Evolutionary conservation across 2,797 vertebrate species (phyloP).

Genomic region (Pantherophis vulpinus): DNA sequence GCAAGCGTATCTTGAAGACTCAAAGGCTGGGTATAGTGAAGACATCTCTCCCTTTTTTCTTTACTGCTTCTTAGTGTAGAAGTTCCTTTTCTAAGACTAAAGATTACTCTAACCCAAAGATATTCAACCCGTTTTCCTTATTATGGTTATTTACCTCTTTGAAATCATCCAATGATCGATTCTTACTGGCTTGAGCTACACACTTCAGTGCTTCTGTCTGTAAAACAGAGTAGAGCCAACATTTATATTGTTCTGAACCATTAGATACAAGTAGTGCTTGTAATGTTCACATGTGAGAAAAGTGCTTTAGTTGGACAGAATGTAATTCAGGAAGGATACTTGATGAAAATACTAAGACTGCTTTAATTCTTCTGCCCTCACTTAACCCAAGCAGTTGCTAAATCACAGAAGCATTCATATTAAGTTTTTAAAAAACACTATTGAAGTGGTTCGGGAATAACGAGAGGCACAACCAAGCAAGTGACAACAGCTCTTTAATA

Average conservation of each 20-base stretch:
- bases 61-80: not conserved
- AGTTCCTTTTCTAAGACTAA: not conserved
- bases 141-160: conserved; percentile 83
- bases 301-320: not conserved
- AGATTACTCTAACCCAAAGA: not conserved
- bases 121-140: not conserved
- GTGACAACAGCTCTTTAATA: too few relatives aligned
- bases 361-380: not conserved
- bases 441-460: too few relatives aligned
- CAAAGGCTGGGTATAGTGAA: not conserved
- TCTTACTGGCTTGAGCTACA: conserved; percentile 97
- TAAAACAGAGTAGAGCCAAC: conserved; percentile 27
- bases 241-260: not conserved
- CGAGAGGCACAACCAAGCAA: too few relatives aligned
- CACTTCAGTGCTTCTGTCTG: conserved; percentile 96
- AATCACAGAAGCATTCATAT: not conserved
- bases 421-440: not conserved
- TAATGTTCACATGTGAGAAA: not conserved
- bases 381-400: conserved; percentile 38
- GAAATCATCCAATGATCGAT: conserved; percentile 95
- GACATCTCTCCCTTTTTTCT: not conserved
- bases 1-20: not conserved
- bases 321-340: not conserved
- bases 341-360: not conserved
- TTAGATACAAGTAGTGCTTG: not conserved